Conservation (phyloP, 2,797 vertebrate genomes). For the Labeo calbasu region DNA sequence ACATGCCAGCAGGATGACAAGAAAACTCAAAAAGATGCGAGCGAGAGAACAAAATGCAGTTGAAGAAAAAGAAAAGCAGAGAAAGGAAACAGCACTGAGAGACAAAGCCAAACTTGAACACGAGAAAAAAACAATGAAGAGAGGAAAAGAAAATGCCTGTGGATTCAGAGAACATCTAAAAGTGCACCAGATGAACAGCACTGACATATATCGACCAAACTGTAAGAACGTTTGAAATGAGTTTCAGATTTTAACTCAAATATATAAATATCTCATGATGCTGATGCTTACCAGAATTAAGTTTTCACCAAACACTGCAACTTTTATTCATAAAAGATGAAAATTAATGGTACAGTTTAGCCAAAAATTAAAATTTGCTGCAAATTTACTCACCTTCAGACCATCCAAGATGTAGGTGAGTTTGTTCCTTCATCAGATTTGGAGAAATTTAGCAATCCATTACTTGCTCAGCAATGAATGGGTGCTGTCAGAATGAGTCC, state of each 20-base stretch:
- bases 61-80: neutral
- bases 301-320: neutral
- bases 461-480: neutral
- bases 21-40: neutral
- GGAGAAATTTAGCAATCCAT: neutral
- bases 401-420: neutral
- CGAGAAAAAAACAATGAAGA: neutral
- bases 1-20: neutral
- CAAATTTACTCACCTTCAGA: neutral
- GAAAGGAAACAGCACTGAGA: neutral
- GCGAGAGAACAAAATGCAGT: neutral
- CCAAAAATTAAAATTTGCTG: too few relatives aligned
- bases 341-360: neutral
- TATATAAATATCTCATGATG: neutral
- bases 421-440: neutral
- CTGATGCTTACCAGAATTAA: neutral
- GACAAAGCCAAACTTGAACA: neutral
- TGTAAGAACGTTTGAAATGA: neutral
- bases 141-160: neutral
- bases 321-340: neutral
- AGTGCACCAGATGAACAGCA: neutral
- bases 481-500: neutral
- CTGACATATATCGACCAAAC: neutral
- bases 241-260: neutral
- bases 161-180: neutral